These are phyloP conservation scores for Drosophila biarmipes DNA, from an alignment of 1,140 invertebrate genomes.

Conservation along the genomic window DNA sequence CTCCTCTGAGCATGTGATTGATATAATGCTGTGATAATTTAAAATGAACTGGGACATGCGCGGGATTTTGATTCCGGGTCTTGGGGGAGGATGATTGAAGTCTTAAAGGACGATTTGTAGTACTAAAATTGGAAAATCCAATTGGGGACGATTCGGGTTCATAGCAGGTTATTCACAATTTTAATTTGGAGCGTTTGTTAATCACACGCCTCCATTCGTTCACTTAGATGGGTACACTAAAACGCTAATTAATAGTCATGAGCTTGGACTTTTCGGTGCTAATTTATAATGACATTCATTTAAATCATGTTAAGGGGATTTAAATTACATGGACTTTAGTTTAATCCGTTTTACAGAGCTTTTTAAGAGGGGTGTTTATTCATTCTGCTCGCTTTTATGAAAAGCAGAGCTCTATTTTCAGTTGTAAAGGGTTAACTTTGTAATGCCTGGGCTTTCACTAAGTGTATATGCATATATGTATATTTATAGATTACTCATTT, in stretches of 20 bases:
- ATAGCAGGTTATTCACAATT: constrained; percentile 37
- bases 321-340: constrained; percentile 62
- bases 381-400: constrained; percentile 22
- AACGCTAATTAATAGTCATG: constrained; percentile 40
- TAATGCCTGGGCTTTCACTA: constrained; percentile 25
- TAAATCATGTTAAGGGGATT: constrained; percentile 25
- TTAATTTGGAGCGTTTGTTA: constrained; percentile 15
- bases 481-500: constrained; percentile 44
- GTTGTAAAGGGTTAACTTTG: constrained; percentile 32
- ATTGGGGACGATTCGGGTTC: background rate
- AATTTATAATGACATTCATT: constrained; percentile 32
- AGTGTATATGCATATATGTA: constrained; percentile 40
- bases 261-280: constrained; percentile 17
- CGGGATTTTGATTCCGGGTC: background rate
- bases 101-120: constrained; percentile 5
- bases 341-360: constrained; percentile 35
- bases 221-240: constrained; percentile 63
- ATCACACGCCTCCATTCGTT: constrained; percentile 17
- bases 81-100: background rate
- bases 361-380: constrained; percentile 15
- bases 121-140: background rate
- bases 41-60: constrained; percentile 5
- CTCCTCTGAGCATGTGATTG: constrained; percentile 26
- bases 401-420: constrained; percentile 31
- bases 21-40: constrained; percentile 36